These are phyloP conservation scores for Phainopepla nitens DNA, from an alignment of 2,113 vertebrate genomes.

Conservation along the genomic window DNA sequence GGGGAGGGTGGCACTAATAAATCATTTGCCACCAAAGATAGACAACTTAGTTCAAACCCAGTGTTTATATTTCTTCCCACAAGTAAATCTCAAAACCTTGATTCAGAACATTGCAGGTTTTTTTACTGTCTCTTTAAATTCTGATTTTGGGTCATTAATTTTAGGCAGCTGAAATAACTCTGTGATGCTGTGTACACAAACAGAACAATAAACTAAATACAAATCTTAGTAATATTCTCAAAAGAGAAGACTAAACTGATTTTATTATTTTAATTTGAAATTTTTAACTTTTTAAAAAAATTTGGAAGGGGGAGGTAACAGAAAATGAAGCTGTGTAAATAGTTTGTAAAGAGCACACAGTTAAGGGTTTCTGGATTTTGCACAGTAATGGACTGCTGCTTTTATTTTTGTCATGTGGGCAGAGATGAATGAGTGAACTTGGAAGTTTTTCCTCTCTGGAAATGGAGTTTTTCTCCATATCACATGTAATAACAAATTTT, in stretches of 20 bases:
- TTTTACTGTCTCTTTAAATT: not conserved
- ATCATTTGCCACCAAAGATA: not conserved
- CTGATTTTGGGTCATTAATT: not conserved
- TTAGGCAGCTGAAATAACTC: not conserved
- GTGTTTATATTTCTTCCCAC: not conserved
- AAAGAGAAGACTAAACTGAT: not conserved
- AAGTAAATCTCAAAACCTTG: not conserved
- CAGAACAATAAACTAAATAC: not conserved
- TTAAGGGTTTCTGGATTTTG: not conserved
- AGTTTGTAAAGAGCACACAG: not conserved
- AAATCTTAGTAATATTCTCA: not conserved
- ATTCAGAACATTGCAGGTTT: not conserved
- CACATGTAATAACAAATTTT: not conserved
- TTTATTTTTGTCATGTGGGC: not conserved
- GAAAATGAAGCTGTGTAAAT: not conserved
- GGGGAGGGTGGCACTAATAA: not conserved
- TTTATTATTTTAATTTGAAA: not conserved
- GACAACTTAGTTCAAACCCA: not conserved
- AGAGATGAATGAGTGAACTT: not conserved
- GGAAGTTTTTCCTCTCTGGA: not conserved
- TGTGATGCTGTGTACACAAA: not conserved
- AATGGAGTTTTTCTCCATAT: not conserved
- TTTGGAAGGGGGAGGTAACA: not conserved
- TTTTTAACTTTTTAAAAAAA: not conserved
- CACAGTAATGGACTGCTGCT: not conserved